These are phyloP conservation scores for Istiophorus platypterus DNA, from an alignment of 2,113 vertebrate genomes.

Conservation along the genomic window DNA sequence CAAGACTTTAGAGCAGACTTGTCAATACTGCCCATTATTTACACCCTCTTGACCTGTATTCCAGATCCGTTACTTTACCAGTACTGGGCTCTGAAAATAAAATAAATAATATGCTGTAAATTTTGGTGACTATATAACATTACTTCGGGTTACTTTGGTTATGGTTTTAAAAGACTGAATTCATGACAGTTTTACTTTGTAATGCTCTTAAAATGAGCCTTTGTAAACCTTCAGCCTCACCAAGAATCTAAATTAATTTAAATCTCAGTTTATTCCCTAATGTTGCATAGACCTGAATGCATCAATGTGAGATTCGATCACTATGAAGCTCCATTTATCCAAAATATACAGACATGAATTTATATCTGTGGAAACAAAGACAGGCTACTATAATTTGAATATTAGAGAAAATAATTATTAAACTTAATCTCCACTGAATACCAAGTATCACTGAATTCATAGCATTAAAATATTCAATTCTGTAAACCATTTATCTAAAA, in stretches of 20 bases:
- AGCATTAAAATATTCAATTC: neutral
- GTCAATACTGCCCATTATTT: conserved; percentile 1
- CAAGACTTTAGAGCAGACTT: neutral
- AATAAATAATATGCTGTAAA: neutral
- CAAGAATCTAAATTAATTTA: neutral
- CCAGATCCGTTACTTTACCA: neutral
- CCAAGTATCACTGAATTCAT: neutral
- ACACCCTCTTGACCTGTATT: neutral
- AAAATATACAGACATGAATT: neutral
- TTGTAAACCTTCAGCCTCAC: neutral
- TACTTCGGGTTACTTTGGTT: neutral
- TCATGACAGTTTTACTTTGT: neutral
- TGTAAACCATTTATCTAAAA: neutral
- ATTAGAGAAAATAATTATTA: neutral
- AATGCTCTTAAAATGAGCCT: neutral
- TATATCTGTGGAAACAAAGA: neutral
- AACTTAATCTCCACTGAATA: neutral
- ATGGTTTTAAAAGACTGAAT: neutral
- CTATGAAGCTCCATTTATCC: neutral
- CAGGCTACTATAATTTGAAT: neutral
- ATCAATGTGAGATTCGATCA: neutral
- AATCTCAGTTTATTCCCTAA: neutral
- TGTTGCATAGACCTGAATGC: neutral
- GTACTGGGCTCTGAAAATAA: conserved; percentile 7
- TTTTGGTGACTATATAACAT: conserved; percentile 10